Conservation (phyloP, 2,888 invertebrate genomes). For the Apotomis turbidana region DNA sequence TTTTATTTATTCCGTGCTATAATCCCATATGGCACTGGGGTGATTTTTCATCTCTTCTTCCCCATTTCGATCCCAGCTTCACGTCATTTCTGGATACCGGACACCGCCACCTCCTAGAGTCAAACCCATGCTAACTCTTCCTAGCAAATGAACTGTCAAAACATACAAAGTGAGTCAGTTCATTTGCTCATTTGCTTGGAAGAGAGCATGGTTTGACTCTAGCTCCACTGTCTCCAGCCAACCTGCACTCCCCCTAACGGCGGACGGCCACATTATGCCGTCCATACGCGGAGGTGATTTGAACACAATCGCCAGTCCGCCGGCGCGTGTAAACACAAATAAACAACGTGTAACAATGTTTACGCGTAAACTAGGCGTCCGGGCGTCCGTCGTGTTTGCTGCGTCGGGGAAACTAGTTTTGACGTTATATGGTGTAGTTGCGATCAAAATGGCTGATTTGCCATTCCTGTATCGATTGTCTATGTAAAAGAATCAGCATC, state of each 20-base stretch:
- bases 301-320: conserved; percentile 68
- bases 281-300: conserved; percentile 60
- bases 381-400: conserved; percentile 3
- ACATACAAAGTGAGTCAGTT: too few species aligned
- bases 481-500: too few species aligned
- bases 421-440: conserved; percentile 2
- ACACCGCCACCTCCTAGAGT: too few species aligned
- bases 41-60: too few species aligned
- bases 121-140: too few species aligned
- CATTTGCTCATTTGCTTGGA: too few species aligned
- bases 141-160: too few species aligned
- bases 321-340: conserved; percentile 50
- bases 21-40: too few species aligned
- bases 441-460: neutral
- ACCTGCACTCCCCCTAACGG: conserved; percentile 42
- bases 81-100: too few species aligned
- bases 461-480: neutral
- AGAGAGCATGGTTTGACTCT: too few species aligned
- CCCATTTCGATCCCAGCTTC: too few species aligned
- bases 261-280: conserved; percentile 56
- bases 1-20: too few species aligned
- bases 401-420: neutral
- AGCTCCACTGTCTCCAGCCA: neutral
- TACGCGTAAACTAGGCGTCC: conserved; percentile 9
- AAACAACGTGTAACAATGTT: conserved; percentile 41